Base-by-base conservation (phyloP, 2,888 invertebrate genomes). In the Yponomeuta evonymella region DNA sequence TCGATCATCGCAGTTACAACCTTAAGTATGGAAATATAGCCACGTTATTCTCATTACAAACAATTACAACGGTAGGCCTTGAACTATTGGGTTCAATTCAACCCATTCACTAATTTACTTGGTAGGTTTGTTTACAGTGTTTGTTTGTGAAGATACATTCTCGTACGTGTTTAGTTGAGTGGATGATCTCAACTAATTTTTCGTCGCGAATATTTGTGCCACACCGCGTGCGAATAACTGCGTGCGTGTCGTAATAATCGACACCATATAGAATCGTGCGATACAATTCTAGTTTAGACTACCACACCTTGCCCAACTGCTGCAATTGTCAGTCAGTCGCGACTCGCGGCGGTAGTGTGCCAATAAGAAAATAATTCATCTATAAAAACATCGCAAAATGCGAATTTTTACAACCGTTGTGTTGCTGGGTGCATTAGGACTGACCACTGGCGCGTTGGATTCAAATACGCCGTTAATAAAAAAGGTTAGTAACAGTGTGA, bases 401-500 rank as follows among this genome's bases (percentile, higher is more conserved):
- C 2, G 23, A 4, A 6, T 68, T 29, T 12, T 51, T 51, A 12
- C 51, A 51, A 48, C 48, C 48, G 10, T 30, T 23, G 23, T 68
- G 29, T 12, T 68, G 29, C 12, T 68, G 30, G 29, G 23, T 23
- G 29, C 48, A 8, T 15, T 68, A 11, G 68, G 23, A 2, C 8
- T 68, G 68, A 8, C 29, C 48, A 29, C 29, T 29, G 48, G 15
- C 29, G 82, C 81, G 1, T 83, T 77, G 71, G 81, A 80, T 72
- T 72, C 82, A 2, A 75, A 79, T 9, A 78, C 84, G 15, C 90
- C 90, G 51, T 78, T 90, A 10, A 89, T 90, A 75, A 89, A 86
- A 79, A 89, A 85, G 74, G 90, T 89, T 80, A 88, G 89, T 88
- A 62, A 51, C 33, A 23, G 3, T n/a, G 15, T 23, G 6, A 43